These are phyloP conservation scores for Drosophila ambigua DNA, from an alignment of 1,140 invertebrate species.

Conservation along the genomic window DNA sequence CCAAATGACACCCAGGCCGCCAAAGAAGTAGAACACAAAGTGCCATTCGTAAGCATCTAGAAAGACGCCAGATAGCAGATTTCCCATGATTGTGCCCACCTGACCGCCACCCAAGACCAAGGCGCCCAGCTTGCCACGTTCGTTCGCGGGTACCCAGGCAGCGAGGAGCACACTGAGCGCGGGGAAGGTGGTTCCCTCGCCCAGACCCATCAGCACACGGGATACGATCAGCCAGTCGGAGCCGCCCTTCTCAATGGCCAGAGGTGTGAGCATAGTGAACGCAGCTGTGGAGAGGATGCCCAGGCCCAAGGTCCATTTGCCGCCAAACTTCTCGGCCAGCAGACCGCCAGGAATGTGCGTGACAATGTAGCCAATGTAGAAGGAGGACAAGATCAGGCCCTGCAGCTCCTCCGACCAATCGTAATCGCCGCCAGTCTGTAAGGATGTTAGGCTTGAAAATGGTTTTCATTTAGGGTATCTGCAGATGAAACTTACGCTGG, in stretches of 20 bases:
- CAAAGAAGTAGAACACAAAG: constrained; percentile 93
- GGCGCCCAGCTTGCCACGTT: constrained; percentile 90
- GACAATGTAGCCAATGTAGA: constrained; percentile 87
- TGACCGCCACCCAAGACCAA: constrained; percentile 89
- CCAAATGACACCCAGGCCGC: constrained; percentile 89
- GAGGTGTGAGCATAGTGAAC: constrained; percentile 89
- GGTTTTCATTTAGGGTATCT: background rate
- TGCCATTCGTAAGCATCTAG: constrained; percentile 89
- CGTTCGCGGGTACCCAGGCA: constrained; percentile 90
- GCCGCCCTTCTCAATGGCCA: constrained; percentile 86
- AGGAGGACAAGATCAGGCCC: constrained; percentile 86
- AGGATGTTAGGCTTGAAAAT: background rate
- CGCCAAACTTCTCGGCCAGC: constrained; percentile 90
- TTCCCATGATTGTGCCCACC: constrained; percentile 90
- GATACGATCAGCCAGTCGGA: constrained; percentile 87
- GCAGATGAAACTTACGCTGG: constrained; percentile 12
- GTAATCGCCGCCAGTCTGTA: constrained; percentile 43
- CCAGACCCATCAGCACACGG: constrained; percentile 88
- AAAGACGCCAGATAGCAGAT: constrained; percentile 88
- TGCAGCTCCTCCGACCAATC: constrained; percentile 83
- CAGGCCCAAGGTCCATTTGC: constrained; percentile 89
- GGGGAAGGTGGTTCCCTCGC: constrained; percentile 91
- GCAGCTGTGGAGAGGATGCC: constrained; percentile 90
- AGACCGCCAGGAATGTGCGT: constrained; percentile 87
- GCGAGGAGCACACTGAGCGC: constrained; percentile 90